Evolutionary conservation across 2,797 vertebrate species (phyloP), one percentile per base, ranked within the genome.

Genomic region (Ambastaia sidthimunki): DNA sequence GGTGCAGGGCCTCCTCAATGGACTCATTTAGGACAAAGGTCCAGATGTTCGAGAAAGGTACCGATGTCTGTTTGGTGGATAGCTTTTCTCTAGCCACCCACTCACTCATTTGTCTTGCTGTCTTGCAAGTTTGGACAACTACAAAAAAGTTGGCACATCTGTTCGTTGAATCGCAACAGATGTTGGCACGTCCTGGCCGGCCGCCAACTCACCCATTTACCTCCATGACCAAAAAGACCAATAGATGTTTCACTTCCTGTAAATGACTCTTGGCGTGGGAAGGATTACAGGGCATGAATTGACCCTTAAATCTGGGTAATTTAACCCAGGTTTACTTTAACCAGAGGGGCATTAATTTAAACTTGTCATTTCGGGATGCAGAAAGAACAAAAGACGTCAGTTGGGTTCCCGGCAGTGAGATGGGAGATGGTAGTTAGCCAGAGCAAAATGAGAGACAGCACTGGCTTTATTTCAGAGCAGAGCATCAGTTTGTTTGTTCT

Each of bases 21-120:
- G 63, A 82, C 63, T 48, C 31, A 54, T 73, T 73, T 52, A 52
- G 80, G 60, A 86, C 71, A 78, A 81, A 84, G 63, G 71, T 70
- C 78, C 83, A 86, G 83, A 86, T 84, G 85, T 81, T 68, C 79
- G 60, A 16, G 21, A 65, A 66, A 65, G 34, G 54, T 50, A 75
- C 4, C 6, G 65, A 50, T 71, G 71, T 67, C 41, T 18, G 63
- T 4, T 34, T 48, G 68, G 47, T 37, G 25, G 57, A 74, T 81
- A 63, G 71, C 57, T 23, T 80, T 80, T 65, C 69, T 74, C 37
- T 15, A 50, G 70, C 71, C 71, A 41, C 34, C 71, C 67, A 11
- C 65, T 52, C 48, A 21, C 19, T 68, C 78, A 65, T 86, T 89
- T 90, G 84, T 90, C 87, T 83, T 76, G 62, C 54, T 90, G 84